Evolutionary conservation across 35 echinoderm and acorn worm genomes (phyloP).

Genomic region (Nesometra sesokonis): DNA sequence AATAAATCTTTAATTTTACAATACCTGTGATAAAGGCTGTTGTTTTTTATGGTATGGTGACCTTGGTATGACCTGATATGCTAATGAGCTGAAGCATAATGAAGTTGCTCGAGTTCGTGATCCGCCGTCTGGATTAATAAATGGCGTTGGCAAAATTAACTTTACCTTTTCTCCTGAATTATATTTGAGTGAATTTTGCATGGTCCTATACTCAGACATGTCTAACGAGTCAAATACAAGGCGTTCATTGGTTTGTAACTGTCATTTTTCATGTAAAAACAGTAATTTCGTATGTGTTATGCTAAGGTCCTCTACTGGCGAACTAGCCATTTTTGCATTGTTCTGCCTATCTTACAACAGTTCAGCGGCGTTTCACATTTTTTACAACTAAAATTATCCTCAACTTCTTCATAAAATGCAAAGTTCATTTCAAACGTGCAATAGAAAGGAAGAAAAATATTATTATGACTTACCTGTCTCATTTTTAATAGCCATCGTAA

Average conservation of each 20-base stretch:
- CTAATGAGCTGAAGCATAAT: background rate
- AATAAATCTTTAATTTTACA: background rate
- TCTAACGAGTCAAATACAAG: background rate
- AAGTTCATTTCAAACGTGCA: background rate
- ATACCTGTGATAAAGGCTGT: background rate
- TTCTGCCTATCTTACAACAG: background rate
- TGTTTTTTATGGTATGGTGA: background rate
- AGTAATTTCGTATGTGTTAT: background rate
- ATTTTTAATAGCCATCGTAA: background rate
- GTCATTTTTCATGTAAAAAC: slow-evolving; percentile 1
- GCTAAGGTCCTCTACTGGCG: background rate
- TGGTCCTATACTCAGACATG: background rate
- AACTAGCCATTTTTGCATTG: background rate
- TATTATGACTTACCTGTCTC: background rate
- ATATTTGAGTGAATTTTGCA: background rate
- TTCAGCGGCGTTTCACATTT: background rate
- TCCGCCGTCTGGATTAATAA: background rate
- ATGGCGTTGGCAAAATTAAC: background rate
- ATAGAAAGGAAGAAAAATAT: background rate
- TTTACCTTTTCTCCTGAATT: background rate
- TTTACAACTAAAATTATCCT: background rate
- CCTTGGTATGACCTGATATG: background rate
- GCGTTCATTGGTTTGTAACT: background rate
- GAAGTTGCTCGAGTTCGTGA: background rate
- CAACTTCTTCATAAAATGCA: background rate